Base-by-base conservation (phyloP, 2,113 vertebrate species). In the Cochlearius cochlearius region DNA sequence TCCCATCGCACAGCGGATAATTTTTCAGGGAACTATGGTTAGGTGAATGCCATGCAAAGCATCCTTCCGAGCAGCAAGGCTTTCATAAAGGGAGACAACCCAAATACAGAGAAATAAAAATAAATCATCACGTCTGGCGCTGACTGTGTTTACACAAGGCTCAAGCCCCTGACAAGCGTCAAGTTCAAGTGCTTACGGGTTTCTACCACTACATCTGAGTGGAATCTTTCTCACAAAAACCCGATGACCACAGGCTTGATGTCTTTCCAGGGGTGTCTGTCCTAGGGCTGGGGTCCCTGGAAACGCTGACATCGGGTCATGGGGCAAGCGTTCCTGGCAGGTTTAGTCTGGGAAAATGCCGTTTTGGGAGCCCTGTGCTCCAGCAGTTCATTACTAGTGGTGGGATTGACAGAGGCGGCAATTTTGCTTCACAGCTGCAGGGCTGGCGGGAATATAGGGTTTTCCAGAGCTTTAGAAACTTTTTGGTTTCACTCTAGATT, bases 221-320 rank as follows among this genome's bases (percentile, higher is more conserved):
- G 50, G 78, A 88, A 90, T 74, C 77, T 97, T 96, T 97, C 96
- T 96, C 96, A 97, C 96, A 95, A 94, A 85, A 84, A 43, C 94
- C 76, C 0, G 1, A 91, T 79, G 93, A 96, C 90, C 94, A 92
- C 93, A 95, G 81, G 71, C 94, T 97, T 96, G 96, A 96, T 15
- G 5, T 47, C 36, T 89, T 96, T 95, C 96, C 96, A 97, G 92
- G 80, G 67, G 66, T 92, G 85, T 84, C 92, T 95, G 68, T 93
- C 58, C 32, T 29, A 92, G 55, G 58, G 75, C 56, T 66, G 83
- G 75, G 92, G 92, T 94, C 95, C 72, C 91, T 96, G 92, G 86
- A 96, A 96, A 96, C 2, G 30, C 91, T 93, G 88, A 91, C 0
- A 4, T 23, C 0, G 10, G 84, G 94, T 96, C 93, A 94, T 3